Percentiles rank a stretch among this genome's conserved stretches.
These are phyloP conservation scores for Hormaphis cornu DNA, from an alignment of 1,140 invertebrate species.

Conservation along the genomic window DNA sequence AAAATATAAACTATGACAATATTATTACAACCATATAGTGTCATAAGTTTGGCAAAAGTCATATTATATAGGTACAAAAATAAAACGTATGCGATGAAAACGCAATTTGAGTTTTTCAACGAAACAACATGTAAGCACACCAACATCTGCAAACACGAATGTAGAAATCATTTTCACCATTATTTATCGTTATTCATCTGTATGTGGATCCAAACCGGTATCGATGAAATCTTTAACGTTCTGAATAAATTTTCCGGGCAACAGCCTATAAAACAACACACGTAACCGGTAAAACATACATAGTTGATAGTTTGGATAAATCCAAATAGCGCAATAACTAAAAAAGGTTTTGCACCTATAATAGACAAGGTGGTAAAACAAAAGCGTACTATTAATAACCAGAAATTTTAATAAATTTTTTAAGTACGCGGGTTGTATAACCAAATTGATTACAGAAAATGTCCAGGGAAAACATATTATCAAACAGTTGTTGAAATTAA, in stretches of 20 bases:
- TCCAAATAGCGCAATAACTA: no score
- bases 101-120: background rate
- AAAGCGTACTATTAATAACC: no score
- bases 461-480: no score
- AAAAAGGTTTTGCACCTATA: no score
- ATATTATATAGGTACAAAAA: no score
- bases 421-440: no score
- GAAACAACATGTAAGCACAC: background rate
- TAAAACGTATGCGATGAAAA: background rate
- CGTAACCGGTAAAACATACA: no score
- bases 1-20: background rate
- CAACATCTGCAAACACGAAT: background rate
- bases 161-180: background rate
- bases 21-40: background rate
- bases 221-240: conserved; percentile 38
- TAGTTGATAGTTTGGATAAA: no score
- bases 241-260: conserved; percentile 38
- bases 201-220: conserved; percentile 37
- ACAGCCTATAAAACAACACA: conserved; percentile 35
- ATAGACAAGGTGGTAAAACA: no score
- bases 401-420: no score
- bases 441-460: no score
- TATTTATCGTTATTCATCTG: conserved; percentile 4
- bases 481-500: no score
- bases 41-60: background rate